Evolutionary conservation across 2,113 vertebrate species (phyloP).

Genomic region (Trichechus manatus): DNA sequence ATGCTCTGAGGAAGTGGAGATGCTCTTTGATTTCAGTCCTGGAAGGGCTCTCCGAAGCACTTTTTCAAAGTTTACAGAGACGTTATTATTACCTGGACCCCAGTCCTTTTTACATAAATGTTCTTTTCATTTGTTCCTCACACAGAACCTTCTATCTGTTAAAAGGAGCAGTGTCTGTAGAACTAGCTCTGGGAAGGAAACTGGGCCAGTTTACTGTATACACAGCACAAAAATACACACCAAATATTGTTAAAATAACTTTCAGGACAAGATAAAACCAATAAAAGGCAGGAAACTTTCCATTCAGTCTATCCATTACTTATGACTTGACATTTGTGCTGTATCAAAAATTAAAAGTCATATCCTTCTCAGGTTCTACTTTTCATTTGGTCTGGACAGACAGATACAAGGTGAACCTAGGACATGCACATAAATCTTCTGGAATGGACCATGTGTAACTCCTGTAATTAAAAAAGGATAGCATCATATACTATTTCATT

Average conservation of each 20-base stretch:
- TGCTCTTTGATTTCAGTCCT: conserved; percentile 18
- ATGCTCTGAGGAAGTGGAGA: not conserved
- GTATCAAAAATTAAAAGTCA: not conserved
- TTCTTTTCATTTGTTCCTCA: conserved; percentile 53
- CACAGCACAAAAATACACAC: not conserved
- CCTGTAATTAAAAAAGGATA: not conserved
- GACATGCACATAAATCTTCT: not conserved
- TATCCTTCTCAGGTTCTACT: not conserved
- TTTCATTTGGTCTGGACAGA: not conserved
- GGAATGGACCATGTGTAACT: not conserved
- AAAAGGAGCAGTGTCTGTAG: conserved; percentile 36
- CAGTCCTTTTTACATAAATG: not conserved
- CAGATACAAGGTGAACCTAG: not conserved
- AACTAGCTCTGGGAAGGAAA: conserved; percentile 10
- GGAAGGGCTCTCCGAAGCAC: not conserved
- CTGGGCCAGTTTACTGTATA: not conserved
- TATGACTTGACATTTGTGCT: not conserved
- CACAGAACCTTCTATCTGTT: conserved; percentile 16
- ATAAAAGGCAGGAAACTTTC: conserved; percentile 40
- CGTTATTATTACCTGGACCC: conserved; percentile 18
- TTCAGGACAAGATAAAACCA: conserved; percentile 13
- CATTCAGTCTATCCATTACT: not conserved
- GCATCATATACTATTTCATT: not conserved
- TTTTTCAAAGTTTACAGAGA: conserved; percentile 33
- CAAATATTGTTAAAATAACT: conserved; percentile 38